Percentiles rank a stretch among this genome's conserved stretches.
phyloP scores from a whole-genome alignment of 2,113 vertebrate genomes.

The Eretmochelys imbricata region DNA sequence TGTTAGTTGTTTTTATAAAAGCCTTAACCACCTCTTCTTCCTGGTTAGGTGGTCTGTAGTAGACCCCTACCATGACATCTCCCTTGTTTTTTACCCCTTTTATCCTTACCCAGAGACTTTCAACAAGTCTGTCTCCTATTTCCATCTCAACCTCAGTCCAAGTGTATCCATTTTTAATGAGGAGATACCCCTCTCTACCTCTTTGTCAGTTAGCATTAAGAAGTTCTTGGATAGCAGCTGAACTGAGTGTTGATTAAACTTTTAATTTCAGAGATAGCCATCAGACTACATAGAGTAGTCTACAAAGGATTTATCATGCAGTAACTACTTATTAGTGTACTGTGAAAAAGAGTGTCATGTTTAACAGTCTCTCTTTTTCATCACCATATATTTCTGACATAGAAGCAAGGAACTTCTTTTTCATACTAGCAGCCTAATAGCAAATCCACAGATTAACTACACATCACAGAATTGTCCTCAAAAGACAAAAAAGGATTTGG shows the following conservation, averaged over 20 bases:
- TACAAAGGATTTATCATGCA: not conserved
- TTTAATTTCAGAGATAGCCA: not conserved
- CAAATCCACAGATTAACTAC: not conserved
- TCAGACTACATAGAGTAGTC: not conserved
- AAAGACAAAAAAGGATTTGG: not conserved
- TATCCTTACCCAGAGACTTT: too few species aligned
- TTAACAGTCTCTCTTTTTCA: not conserved
- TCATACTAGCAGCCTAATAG: not conserved
- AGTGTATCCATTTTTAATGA: too few species aligned
- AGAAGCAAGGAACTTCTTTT: not conserved
- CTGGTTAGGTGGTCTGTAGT: too few species aligned
- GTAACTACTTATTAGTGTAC: not conserved
- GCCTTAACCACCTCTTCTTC: too few species aligned
- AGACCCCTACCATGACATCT: too few species aligned
- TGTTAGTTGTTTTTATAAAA: too few species aligned
- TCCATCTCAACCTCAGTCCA: too few species aligned
- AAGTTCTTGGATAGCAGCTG: not conserved
- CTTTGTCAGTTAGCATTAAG: too few species aligned
- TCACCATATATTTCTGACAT: not conserved
- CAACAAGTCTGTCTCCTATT: too few species aligned
- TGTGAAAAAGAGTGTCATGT: not conserved
- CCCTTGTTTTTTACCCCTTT: too few species aligned
- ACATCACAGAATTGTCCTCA: not conserved
- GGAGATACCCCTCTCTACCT: too few species aligned
- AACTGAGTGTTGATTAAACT: not conserved